Percentiles rank a stretch among this genome's conserved stretches.
These are phyloP conservation scores for Capitulum mitella DNA, from an alignment of 2,888 invertebrate species.

Conservation along the genomic window DNA sequence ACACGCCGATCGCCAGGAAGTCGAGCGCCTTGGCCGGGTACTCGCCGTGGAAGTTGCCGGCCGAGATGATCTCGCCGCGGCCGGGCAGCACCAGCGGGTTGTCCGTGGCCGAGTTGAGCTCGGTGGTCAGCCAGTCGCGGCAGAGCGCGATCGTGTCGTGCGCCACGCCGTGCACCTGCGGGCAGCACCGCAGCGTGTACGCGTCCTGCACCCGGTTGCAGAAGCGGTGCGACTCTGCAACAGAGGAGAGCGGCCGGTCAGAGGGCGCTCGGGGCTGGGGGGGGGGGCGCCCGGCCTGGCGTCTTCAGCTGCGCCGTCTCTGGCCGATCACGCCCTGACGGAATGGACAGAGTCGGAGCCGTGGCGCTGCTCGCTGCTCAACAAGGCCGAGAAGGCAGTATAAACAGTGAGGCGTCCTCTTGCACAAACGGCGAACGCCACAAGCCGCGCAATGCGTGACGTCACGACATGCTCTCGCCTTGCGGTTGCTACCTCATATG, in stretches of 20 bases:
- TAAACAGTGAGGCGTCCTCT: no score
- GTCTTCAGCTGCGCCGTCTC: no score
- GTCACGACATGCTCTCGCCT: no score
- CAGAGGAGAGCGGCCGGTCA: slow-evolving; percentile 30
- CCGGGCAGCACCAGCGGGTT: slow-evolving; percentile 55
- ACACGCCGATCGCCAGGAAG: slow-evolving; percentile 57
- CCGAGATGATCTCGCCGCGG: slow-evolving; percentile 56
- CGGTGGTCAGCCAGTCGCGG: slow-evolving; percentile 52
- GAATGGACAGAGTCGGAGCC: no score
- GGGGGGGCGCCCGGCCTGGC: no score
- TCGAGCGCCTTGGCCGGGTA: slow-evolving; percentile 61
- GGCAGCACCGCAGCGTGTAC: slow-evolving; percentile 58
- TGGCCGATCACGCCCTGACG: no score
- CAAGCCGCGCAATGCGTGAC: no score
- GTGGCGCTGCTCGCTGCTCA: no score
- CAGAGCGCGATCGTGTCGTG: slow-evolving; percentile 59
- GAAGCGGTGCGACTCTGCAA: slow-evolving; percentile 55
- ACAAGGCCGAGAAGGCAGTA: no score
- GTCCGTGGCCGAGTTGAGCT: slow-evolving; percentile 61
- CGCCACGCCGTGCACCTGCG: slow-evolving; percentile 59
- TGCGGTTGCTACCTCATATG: no score
- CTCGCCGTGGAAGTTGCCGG: slow-evolving; percentile 63
- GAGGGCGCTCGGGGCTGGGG: no score
- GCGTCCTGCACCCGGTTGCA: slow-evolving; percentile 60
- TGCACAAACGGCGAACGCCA: no score